Base-by-base conservation (phyloP, 2,888 invertebrate species). In the Sclerodermus sp. region DNA sequence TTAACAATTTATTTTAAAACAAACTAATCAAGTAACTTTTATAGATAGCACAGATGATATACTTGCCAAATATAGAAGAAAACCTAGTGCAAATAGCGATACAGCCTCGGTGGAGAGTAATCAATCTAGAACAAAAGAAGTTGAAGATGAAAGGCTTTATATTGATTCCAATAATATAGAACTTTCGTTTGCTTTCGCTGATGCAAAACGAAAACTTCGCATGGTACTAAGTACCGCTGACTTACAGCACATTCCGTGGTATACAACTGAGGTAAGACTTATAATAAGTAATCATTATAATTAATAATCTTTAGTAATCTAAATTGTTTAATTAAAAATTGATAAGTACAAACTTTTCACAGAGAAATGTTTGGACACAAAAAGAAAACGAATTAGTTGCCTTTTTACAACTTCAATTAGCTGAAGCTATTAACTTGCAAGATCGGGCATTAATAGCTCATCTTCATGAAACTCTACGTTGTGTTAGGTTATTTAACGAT, bases 191-290 rank as follows among this genome's bases (percentile, higher is more conserved):
- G 84, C 86, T 34, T 87, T 88, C 70, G 73, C 80, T 37, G 88
- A 89, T 73, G 86, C 88, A 68, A 96, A 96, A 78, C 87, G 92
- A 58, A 96, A 96, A 73, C 81, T 98, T 53, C 85, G 97, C 16
- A 83, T 92, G 64, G 96, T 97, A 46, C 82, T 98, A 30, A 93
- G 96, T 57, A 91, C 90, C 63, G 91, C 93, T 0, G 93, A 95
- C 70, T 79, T 89, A 51, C 88, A 90, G 65, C 86, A 87, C 68
- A 83, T 85, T 68, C 77, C 77, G 29, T 75, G 74, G 73, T 70
- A 66, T 29, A 64, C 64, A 34, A 65, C 71, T 10, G 73, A 73
- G 67, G 74, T 76, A 62, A 46, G 36, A 32, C n/a, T n/a, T n/a
- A n/a, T n/a, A n/a, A n/a, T n/a, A 31, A 31, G 32, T 10, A 31